These are phyloP conservation scores for Drosophila asahinai DNA, from an alignment of 1,140 invertebrate genomes.

Conservation along the genomic window DNA sequence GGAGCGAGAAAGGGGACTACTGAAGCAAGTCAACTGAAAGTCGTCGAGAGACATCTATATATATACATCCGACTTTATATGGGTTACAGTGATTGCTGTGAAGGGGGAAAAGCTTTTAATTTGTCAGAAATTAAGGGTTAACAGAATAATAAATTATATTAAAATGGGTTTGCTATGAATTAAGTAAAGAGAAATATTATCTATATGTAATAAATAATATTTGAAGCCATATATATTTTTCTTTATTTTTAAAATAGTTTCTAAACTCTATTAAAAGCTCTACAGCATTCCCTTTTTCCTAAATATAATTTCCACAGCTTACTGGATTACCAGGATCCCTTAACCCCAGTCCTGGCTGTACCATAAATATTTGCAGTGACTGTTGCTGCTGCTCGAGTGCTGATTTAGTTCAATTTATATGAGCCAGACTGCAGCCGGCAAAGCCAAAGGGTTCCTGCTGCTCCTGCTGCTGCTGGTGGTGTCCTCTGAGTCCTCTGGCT, in stretches of 20 bases:
- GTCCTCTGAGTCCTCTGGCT: slow-evolving; percentile 35
- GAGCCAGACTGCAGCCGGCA: slow-evolving; percentile 36
- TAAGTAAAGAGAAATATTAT: background rate
- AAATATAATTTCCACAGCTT: background rate
- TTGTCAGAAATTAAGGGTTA: background rate
- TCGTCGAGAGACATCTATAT: slow-evolving; percentile 24
- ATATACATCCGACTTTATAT: slow-evolving; percentile 22
- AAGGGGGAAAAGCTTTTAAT: slow-evolving; percentile 4
- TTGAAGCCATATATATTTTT: background rate
- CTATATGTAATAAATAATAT: too few relatives aligned
- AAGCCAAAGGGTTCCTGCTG: slow-evolving; percentile 27
- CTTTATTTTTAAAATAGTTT: too few relatives aligned
- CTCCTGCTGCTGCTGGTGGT: background rate
- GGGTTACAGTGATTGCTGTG: slow-evolving; percentile 33
- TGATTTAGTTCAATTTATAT: slow-evolving; percentile 80
- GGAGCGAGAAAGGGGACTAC: background rate
- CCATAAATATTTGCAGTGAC: slow-evolving; percentile 23
- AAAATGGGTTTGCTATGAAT: background rate
- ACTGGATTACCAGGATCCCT: background rate
- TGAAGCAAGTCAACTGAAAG: slow-evolving; percentile 48
- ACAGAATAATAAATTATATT: too few relatives aligned
- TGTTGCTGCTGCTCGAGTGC: slow-evolving; percentile 49
- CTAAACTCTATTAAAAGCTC: too few relatives aligned
- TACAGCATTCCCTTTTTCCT: too few relatives aligned
- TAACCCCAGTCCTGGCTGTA: background rate